Percentiles rank a stretch among this genome's conserved stretches.
Evolutionary conservation across 2,888 invertebrate species (phyloP).

Genomic region (Tetranychus truncatus): DNA sequence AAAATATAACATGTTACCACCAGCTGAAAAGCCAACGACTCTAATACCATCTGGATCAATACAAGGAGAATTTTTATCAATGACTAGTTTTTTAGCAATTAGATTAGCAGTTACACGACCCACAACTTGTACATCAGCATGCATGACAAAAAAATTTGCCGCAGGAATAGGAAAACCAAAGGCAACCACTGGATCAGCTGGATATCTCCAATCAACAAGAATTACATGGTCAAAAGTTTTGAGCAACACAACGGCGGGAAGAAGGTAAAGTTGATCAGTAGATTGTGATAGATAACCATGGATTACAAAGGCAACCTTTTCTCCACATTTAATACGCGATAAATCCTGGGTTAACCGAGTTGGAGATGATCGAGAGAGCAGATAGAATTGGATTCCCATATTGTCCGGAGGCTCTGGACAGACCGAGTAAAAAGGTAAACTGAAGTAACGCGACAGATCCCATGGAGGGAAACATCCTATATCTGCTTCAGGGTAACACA

Average conservation of each 20-base stretch:
- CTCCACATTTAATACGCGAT: background rate
- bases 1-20: conserved; percentile 6
- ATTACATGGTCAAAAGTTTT: background rate
- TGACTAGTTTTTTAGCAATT: background rate
- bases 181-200: background rate
- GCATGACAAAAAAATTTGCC: conserved; percentile 1
- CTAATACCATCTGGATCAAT: background rate
- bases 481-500: background rate
- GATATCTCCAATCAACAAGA: conserved; percentile 2
- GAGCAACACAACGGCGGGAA: background rate
- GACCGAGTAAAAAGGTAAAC: background rate
- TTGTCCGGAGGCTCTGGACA: background rate
- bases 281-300: conserved; percentile 1
- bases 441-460: background rate
- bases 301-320: background rate
- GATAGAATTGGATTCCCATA: background rate
- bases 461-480: conserved; percentile 2
- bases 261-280: background rate
- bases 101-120: background rate
- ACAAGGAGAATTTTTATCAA: background rate
- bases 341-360: background rate
- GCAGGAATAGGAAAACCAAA: background rate
- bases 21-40: conserved; percentile 5
- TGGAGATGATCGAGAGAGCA: background rate
- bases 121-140: background rate